These are phyloP conservation scores for Chionis minor DNA, from an alignment of 2,113 vertebrate species.

Conservation along the genomic window DNA sequence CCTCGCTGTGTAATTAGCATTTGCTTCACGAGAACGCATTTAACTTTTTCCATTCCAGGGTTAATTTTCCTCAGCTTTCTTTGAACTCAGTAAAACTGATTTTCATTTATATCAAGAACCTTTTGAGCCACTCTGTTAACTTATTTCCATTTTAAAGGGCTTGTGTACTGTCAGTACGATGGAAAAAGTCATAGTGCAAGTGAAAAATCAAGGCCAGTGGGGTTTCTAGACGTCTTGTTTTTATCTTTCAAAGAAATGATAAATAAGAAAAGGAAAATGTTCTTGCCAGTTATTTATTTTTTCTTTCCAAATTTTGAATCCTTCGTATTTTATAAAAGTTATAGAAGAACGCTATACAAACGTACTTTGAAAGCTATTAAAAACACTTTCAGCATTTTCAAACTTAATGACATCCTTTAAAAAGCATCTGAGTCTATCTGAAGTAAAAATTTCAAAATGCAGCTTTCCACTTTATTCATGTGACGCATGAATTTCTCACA, in stretches of 20 bases:
- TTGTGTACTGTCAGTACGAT: not conserved
- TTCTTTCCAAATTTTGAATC: not conserved
- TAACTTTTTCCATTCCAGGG: not conserved
- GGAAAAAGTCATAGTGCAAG: not conserved
- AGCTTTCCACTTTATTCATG: not conserved
- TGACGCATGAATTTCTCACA: not conserved
- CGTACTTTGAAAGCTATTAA: not conserved
- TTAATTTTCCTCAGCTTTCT: not conserved
- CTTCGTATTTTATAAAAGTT: not conserved
- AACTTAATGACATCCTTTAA: not conserved
- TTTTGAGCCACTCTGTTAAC: not conserved
- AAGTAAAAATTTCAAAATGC: not conserved
- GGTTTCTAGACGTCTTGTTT: not conserved
- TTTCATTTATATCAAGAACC: not conserved
- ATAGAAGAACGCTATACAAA: not conserved
- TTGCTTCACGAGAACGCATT: not conserved
- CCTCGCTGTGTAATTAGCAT: not conserved
- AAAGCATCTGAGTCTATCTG: not conserved
- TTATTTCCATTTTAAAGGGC: conserved; percentile 14
- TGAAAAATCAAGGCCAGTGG: not conserved
- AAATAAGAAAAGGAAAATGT: not conserved
- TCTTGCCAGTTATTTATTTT: not conserved
- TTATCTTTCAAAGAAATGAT: not conserved
- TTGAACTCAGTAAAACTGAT: not conserved
- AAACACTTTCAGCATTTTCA: not conserved